Evolutionary conservation across 2,113 vertebrate genomes (phyloP).

Genomic region (Oreochromis aureus): DNA sequence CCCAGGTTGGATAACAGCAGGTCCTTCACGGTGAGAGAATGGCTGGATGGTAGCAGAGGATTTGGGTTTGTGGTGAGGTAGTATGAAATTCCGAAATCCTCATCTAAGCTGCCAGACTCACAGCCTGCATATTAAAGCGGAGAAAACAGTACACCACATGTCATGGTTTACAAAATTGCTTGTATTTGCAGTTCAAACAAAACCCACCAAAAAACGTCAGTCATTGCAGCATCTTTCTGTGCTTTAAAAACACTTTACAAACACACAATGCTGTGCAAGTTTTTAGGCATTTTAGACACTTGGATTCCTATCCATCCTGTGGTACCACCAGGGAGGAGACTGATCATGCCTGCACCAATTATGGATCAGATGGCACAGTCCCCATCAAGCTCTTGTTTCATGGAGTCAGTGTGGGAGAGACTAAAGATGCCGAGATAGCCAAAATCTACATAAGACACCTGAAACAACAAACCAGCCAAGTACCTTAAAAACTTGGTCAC

Average conservation of each 20-base stretch:
- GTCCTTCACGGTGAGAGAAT: slow-evolving; percentile 84
- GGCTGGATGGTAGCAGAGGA: not conserved
- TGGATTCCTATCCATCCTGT: not conserved
- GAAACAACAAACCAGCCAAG: not conserved
- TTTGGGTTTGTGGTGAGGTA: not conserved
- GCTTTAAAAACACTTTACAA: not conserved
- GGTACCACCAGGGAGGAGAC: not conserved
- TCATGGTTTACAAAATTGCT: not conserved
- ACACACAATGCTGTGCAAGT: not conserved
- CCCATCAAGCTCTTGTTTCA: not conserved
- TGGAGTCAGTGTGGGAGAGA: not conserved
- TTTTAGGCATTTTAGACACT: not conserved
- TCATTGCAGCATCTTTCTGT: not conserved
- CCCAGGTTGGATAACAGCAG: slow-evolving; percentile 79
- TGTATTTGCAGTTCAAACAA: not conserved
- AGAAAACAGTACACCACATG: not conserved
- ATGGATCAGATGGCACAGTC: not conserved
- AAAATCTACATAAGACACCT: not conserved
- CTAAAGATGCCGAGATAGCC: not conserved
- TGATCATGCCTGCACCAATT: not conserved
- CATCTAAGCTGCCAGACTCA: slow-evolving; percentile 59
- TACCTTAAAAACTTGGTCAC: not conserved
- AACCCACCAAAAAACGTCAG: not conserved
- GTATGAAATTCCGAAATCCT: slow-evolving; percentile 42
- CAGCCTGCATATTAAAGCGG: slow-evolving; percentile 60